These are phyloP conservation scores for Acronicta aceris DNA, from an alignment of 2,888 invertebrate species.

Conservation along the genomic window DNA sequence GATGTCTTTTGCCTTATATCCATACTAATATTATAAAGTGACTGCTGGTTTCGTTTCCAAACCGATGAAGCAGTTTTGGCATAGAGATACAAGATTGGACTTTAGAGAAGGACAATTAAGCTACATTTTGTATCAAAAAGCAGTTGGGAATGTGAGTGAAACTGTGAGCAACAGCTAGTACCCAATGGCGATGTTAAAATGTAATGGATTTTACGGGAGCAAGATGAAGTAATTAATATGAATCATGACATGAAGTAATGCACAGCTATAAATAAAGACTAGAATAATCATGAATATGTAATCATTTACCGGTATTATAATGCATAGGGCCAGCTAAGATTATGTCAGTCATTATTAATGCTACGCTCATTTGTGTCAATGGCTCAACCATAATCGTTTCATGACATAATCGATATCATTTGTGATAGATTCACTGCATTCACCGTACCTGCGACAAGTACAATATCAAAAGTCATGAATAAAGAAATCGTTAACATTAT, in stretches of 20 bases:
- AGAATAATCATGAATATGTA: conserved; percentile 14
- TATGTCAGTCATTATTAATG: conserved; percentile 29
- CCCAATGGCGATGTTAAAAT: too few species aligned
- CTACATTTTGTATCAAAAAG: too few species aligned
- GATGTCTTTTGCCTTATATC: neutral
- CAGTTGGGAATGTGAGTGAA: too few species aligned
- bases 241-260: neutral
- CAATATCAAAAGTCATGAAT: neutral
- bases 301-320: conserved; percentile 21
- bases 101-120: too few species aligned
- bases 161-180: too few species aligned
- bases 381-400: conserved; percentile 26
- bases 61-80: too few species aligned
- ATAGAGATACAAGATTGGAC: too few species aligned
- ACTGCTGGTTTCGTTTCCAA: too few species aligned
- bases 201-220: neutral
- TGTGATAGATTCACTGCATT: conserved; percentile 21
- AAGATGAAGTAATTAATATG: neutral
- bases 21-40: too few species aligned
- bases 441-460: neutral
- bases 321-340: conserved; percentile 23
- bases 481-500: neutral
- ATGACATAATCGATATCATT: conserved; percentile 22
- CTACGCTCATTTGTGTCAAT: conserved; percentile 13
- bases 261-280: conserved; percentile 22